phyloP scores from a whole-genome alignment of 1,140 invertebrate species.

The Brevipalpus yothersi region DNA sequence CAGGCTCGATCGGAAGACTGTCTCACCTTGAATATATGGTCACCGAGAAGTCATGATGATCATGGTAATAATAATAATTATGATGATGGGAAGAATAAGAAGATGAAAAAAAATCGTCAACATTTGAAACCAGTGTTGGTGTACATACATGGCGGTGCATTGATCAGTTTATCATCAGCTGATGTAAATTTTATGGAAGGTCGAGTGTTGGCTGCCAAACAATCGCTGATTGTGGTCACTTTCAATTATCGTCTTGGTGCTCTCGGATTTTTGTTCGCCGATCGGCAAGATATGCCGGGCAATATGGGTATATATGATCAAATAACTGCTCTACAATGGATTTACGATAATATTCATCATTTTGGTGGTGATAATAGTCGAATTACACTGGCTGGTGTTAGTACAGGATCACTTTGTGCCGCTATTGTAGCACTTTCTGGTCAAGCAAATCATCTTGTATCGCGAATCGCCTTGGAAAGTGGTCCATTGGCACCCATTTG shows the following conservation, averaged over 20 bases:
- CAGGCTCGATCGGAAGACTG: conserved; percentile 46
- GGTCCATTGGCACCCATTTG: background rate
- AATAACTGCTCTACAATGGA: background rate
- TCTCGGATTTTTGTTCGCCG: conserved; percentile 30
- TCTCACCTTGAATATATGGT: conserved; percentile 74
- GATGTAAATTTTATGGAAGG: conserved; percentile 32
- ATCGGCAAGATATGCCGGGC: background rate
- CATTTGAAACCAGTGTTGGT: background rate
- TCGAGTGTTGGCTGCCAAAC: conserved; percentile 55
- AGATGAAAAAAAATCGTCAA: background rate
- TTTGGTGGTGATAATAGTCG: background rate
- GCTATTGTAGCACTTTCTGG: background rate
- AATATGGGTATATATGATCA: background rate
- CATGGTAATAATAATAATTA: no score
- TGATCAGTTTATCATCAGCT: background rate
- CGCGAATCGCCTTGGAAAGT: background rate
- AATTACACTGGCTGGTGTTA: background rate
- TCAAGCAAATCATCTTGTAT: background rate
- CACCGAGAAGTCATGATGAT: conserved; percentile 15
- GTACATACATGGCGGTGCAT: background rate
- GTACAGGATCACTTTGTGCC: background rate
- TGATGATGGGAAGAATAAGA: no score
- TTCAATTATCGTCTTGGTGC: conserved; percentile 76
- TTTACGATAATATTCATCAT: background rate
- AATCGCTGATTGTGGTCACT: conserved; percentile 74